These are phyloP conservation scores for Sarcophaga bullata DNA, from an alignment of 1,140 invertebrate species.

Conservation along the genomic window DNA sequence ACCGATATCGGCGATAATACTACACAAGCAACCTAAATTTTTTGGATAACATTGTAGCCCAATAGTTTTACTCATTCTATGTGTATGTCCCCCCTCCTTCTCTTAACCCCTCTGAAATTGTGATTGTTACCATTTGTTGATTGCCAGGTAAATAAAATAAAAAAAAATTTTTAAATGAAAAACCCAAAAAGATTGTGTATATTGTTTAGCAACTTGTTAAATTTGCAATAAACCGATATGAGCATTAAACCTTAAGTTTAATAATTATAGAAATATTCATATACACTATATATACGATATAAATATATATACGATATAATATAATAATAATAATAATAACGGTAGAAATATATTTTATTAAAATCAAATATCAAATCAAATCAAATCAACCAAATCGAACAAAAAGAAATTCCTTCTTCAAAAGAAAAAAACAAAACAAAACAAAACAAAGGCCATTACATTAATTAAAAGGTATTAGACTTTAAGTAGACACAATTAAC, in stretches of 20 bases:
- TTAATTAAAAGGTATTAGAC: conserved; percentile 15
- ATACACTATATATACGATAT: background rate
- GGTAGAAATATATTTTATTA: background rate
- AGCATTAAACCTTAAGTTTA: background rate
- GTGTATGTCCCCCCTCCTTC: background rate
- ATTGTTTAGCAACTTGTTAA: conserved; percentile 37
- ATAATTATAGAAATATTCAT: background rate
- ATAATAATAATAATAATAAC: background rate
- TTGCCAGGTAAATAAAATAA: no score
- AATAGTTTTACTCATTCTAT: background rate
- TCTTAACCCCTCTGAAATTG: background rate
- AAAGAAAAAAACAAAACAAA: background rate
- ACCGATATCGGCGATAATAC: conserved; percentile 50
- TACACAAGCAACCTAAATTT: conserved; percentile 45
- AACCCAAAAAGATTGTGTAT: background rate
- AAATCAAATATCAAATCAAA: background rate
- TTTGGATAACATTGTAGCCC: background rate
- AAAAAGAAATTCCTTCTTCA: background rate
- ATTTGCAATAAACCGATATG: conserved; percentile 23
- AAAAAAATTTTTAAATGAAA: conserved; percentile 19
- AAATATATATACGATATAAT: background rate
- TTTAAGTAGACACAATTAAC: background rate
- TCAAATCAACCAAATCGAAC: background rate
- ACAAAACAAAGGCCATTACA: background rate
- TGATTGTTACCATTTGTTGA: conserved; percentile 3